Conservation (phyloP, 30 jellyfish, hydroid and myxozoan genomes). For the Chrysaora quinquecirrha region DNA sequence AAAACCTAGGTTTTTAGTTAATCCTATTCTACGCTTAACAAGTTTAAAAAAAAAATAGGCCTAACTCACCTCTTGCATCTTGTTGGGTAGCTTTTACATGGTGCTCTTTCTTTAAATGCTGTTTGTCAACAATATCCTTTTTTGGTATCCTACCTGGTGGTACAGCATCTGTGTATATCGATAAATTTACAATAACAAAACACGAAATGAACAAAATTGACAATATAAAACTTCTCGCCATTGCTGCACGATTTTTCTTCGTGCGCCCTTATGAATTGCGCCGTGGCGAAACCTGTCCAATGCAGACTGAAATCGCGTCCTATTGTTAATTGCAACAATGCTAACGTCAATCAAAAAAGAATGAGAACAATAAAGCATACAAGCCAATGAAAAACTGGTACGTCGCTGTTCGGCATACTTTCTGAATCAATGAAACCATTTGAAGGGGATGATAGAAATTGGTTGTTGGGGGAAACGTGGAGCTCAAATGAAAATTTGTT, state of each 20-base stretch:
- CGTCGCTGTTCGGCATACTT: conserved; percentile 1
- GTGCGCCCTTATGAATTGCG: conserved; percentile 66
- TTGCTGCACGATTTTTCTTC: background rate
- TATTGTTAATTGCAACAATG: background rate
- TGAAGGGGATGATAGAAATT: no score
- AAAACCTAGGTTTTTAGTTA: no score
- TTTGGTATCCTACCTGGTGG: background rate
- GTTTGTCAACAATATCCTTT: background rate
- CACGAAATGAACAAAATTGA: background rate
- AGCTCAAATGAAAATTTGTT: no score
- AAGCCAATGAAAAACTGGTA: background rate
- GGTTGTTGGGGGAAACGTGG: no score
- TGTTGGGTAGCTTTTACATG: no score
- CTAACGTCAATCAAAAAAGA: background rate
- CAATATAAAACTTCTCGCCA: background rate
- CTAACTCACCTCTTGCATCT: background rate
- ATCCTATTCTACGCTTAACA: no score
- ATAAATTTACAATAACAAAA: no score
- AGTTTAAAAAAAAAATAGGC: background rate
- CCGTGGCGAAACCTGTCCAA: conserved; percentile 58
- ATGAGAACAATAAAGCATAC: background rate
- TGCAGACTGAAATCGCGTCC: background rate
- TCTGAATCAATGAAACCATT: no score
- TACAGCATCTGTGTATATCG: background rate
- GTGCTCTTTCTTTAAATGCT: background rate